Percentiles rank a stretch among this genome's conserved stretches.
These are phyloP conservation scores for Anhinga anhinga DNA, from an alignment of 2,113 vertebrate species.

Conservation along the genomic window DNA sequence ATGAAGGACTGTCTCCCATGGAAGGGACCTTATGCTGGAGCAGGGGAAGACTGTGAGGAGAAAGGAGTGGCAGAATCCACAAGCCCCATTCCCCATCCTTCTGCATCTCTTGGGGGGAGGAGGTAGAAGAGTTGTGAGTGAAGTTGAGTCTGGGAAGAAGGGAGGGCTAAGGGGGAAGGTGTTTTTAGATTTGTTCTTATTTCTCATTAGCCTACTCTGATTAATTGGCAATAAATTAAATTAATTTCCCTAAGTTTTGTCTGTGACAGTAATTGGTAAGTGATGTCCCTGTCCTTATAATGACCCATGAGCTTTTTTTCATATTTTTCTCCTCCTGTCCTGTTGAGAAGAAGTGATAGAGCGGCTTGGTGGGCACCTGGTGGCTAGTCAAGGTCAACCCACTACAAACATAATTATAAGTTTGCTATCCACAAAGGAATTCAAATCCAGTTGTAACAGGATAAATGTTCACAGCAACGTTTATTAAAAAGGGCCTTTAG, in stretches of 20 bases:
- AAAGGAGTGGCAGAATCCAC: neutral
- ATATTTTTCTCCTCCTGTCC: neutral
- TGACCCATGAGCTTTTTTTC: neutral
- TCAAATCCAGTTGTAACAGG: neutral
- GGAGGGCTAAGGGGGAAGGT: too few species aligned
- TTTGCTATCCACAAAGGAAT: neutral
- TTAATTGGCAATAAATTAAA: neutral
- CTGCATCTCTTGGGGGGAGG: fast-evolving
- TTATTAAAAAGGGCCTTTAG: neutral
- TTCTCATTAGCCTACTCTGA: neutral
- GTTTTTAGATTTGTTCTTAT: neutral
- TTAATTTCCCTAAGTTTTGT: neutral
- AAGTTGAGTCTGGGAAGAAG: neutral
- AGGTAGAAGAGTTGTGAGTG: neutral
- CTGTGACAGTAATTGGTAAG: neutral
- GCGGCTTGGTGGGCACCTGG: neutral
- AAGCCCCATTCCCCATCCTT: fast-evolving
- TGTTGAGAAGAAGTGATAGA: neutral
- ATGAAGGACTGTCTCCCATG: neutral
- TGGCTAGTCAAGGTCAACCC: neutral
- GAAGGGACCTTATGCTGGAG: neutral
- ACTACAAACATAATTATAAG: neutral
- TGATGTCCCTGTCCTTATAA: neutral
- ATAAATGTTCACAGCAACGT: neutral
- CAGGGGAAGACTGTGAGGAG: neutral